Evolutionary conservation across 2,797 vertebrate genomes (phyloP).

Genomic region (Spheniscus humboldti): DNA sequence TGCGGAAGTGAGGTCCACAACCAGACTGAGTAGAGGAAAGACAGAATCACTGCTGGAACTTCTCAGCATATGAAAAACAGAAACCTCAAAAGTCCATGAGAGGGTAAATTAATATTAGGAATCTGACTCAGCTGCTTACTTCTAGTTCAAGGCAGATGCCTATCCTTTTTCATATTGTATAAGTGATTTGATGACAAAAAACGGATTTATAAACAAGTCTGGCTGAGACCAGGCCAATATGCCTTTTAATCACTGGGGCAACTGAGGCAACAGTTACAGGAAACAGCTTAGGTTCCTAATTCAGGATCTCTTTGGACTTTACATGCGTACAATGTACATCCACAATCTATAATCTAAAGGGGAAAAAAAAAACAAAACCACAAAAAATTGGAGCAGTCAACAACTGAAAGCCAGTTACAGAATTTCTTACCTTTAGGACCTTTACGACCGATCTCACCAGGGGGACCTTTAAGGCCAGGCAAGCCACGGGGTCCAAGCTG

Average conservation of each 20-base stretch:
- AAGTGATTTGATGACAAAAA: background rate
- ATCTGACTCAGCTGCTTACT: background rate
- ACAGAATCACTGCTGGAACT: background rate
- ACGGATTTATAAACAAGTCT: background rate
- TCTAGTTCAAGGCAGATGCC: background rate
- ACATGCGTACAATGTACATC: fast-evolving
- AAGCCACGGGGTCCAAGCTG: slow-evolving; percentile 90
- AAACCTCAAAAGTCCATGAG: background rate
- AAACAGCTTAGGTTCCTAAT: background rate
- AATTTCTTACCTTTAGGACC: slow-evolving; percentile 89
- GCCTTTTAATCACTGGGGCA: background rate
- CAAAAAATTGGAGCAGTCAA: background rate
- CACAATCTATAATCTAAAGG: background rate
- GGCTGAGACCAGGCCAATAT: background rate
- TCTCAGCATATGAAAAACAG: background rate
- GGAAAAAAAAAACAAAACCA: background rate
- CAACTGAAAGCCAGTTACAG: background rate
- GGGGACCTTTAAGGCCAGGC: slow-evolving; percentile 94
- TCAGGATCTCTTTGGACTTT: background rate
- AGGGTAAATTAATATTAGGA: background rate
- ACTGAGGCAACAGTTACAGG: background rate
- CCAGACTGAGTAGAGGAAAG: background rate
- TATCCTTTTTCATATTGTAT: background rate
- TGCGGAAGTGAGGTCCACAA: background rate
- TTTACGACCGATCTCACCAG: slow-evolving; percentile 83